These are phyloP conservation scores for Phymanthus crucifer DNA, from an alignment of 92 coral and sea anemone species.

Conservation along the genomic window DNA sequence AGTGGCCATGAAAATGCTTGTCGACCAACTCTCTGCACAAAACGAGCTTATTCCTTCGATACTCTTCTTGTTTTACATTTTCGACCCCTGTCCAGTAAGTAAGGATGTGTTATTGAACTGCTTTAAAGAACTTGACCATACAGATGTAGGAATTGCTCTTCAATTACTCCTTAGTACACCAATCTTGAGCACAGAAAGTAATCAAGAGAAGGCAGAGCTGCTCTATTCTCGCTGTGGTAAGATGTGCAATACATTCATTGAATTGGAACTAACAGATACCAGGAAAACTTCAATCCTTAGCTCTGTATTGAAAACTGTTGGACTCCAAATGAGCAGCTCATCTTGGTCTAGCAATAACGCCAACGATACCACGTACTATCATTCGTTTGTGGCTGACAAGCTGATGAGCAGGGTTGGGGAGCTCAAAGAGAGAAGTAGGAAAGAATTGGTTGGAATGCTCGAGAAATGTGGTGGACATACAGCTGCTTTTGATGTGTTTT, in stretches of 20 bases:
- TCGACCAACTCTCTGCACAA: constrained; percentile 1
- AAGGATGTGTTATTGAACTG: background rate
- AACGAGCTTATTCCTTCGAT: background rate
- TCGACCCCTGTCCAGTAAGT: constrained; percentile 10
- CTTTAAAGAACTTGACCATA: background rate
- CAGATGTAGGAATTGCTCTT: background rate
- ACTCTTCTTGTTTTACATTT: background rate
- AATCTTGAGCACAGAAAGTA: background rate
- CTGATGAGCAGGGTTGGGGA: background rate
- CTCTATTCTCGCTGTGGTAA: background rate
- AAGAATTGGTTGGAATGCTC: background rate
- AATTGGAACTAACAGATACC: background rate
- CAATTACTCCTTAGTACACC: constrained; percentile 10
- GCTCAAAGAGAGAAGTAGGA: background rate
- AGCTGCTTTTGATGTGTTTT: constrained; percentile 10
- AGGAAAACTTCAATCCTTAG: constrained; percentile 4
- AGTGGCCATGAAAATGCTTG: constrained; percentile 24
- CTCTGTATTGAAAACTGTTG: constrained; percentile 12
- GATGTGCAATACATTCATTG: background rate
- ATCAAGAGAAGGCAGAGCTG: background rate
- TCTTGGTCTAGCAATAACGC: background rate
- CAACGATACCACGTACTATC: background rate
- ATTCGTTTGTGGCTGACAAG: background rate
- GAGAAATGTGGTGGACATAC: background rate
- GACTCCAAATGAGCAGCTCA: background rate